Evolutionary conservation across 92 coral and sea anemone genomes (phyloP), one percentile per base, ranked within the genome.

Genomic region (Anthopleura xanthogrammica): DNA sequence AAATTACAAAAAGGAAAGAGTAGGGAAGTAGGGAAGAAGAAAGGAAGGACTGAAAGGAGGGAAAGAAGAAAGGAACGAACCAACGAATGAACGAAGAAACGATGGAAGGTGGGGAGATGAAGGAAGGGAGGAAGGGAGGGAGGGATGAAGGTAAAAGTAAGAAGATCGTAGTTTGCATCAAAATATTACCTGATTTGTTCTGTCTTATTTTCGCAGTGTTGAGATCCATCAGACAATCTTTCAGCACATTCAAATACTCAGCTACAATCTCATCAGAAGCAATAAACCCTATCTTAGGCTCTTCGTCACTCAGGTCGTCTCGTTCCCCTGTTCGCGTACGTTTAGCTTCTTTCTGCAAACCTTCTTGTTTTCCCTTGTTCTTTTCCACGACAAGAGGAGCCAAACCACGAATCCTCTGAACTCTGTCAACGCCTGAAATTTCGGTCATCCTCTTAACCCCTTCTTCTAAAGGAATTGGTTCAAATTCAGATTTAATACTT

Each of bases 261-360:
- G 89, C 84, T 24, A 92, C 89, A 48, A 84, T 80, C 56, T 83
- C 85, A 64, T 93, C 94, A 72, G 82, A 86, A 19, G 88, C 83
- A 75, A 93, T 90, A 78, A 93, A 93, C 52, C 94, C 97, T 52
- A 85, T 81, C 68, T 72, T 90, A 3, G 93, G 85, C 52, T 91
- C 92, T 68, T 88, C 84, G 6, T 68, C 74, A 12, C 17, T 68
- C 74, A 29, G 3, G 16, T 68, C 76, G 8, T 39, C 19, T 23
- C 50, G 17, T 3, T 68, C 74, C 19, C 17, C 16, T 3, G 74
- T 12, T 16, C 43, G 13, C 4, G 74, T 3, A 2, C 74, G 16
- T 68, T 12, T 23, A 43, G 39, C 55, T 66, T 68, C 80, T 52
- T 24, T 52, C 50, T 36, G 81, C 1, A 65, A 78, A 13, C 65